Base-by-base conservation (phyloP, 2,888 invertebrate species). In the Plagiodera versicolora region DNA sequence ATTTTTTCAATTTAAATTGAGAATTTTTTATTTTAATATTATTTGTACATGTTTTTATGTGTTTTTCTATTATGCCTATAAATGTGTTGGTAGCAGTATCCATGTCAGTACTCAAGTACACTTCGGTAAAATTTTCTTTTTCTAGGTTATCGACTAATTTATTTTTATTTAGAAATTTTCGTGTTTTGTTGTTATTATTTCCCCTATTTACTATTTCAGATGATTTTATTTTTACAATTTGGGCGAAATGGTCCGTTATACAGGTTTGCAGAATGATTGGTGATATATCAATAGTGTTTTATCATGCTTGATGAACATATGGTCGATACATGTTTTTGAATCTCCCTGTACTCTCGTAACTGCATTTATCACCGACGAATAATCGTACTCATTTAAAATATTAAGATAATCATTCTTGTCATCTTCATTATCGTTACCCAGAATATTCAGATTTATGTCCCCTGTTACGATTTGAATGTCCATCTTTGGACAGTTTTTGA, bases 31-130 rank as follows among this genome's bases (percentile, higher is more conserved):
- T 51, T 35, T 48, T 51, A 18, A 51, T 19, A 14, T 51, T 19
- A 1, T 10, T 24, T 50, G 50, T 51, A 18, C 17, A 35, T n/a
- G 32, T 35, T 17, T 51, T 51, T 35, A 50, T 16, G 28, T 51
- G 51, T 11, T 51, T 51, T 28, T 51, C 35, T 51, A 51, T 51
- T 35, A 18, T 32, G 18, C 35, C 11, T 51, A 51, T 51, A 35
- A 51, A 51, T 35, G n/a, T 51, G 51, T 51, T 51, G 9, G 51
- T 51, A 18, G 51, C 32, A 51, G 35, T 35, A 51, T 51, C 35
- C 18, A 51, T 51, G 35, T 51, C 51, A 35, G 18, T 35, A n/a
- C 19, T 35, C 35, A 18, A 19, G 35, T 35, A 51, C 17, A 51
- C 51, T 35, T 35, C 16, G 16, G 51, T 35, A 19, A 51, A 51